A percentile compares a stretch with the other conserved stretches of the same genome.
These are phyloP conservation scores for Cervus canadensis DNA, from an alignment of 2,113 vertebrate species.

Conservation along the genomic window DNA sequence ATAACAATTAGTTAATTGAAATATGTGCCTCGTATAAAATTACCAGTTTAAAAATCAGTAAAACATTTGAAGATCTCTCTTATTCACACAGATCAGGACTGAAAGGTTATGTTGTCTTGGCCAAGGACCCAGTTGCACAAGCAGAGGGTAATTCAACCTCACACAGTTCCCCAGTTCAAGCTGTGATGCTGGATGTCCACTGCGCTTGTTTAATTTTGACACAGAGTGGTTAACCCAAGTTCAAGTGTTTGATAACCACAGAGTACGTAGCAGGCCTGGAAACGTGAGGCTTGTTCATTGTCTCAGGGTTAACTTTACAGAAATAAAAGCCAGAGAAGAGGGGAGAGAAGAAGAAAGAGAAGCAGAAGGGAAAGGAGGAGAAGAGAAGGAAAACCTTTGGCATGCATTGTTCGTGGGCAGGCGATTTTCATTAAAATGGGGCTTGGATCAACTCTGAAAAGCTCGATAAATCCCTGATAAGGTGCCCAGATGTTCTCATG, in stretches of 20 bases:
- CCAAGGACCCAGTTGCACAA: conserved; percentile 33
- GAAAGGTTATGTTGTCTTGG: conserved; percentile 57
- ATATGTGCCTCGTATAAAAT: conserved; percentile 52
- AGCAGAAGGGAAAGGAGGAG: not conserved
- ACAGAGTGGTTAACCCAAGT: conserved; percentile 12
- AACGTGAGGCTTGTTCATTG: not conserved
- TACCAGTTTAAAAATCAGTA: conserved; percentile 62
- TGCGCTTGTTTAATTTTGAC: conserved; percentile 31
- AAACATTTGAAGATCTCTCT: conserved; percentile 50
- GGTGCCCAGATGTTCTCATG: conserved; percentile 83
- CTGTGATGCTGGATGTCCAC: conserved; percentile 7
- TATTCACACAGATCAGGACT: conserved; percentile 51
- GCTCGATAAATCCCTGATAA: conserved; percentile 83
- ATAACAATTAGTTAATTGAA: conserved; percentile 70
- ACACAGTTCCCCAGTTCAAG: not conserved
- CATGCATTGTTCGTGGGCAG: conserved; percentile 74
- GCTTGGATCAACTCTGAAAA: conserved; percentile 78
- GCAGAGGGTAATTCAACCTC: conserved; percentile 45
- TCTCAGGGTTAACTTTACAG: conserved; percentile 52
- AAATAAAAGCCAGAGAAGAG: not conserved
- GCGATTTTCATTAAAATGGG: conserved; percentile 80
- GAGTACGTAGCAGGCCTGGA: conserved; percentile 35
- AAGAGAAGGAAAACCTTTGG: conserved; percentile 40
- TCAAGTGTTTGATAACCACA: not conserved
- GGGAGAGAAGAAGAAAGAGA: not conserved